Evolutionary conservation across 2,113 vertebrate species (phyloP).

Genomic region (Elachura formosa): DNA sequence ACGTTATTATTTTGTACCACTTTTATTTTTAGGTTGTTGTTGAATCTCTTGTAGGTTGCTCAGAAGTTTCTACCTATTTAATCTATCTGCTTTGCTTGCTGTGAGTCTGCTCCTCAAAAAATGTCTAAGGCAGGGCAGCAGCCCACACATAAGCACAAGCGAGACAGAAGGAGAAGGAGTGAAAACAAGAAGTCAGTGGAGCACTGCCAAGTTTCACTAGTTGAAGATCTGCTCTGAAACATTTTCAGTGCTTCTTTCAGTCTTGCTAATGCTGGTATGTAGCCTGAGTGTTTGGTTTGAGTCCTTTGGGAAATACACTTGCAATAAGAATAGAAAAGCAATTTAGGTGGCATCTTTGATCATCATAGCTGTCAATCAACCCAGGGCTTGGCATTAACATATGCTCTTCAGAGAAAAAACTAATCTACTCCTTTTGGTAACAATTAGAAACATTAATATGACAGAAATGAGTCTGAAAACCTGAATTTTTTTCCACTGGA

Average conservation of each 20-base stretch:
- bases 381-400: conserved; percentile 44
- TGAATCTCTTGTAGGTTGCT: conserved; percentile 13
- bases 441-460: conserved; percentile 38
- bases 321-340: conserved; percentile 54
- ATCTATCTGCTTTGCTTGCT: conserved; percentile 49
- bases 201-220: conserved; percentile 47
- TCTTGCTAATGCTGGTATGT: conserved; percentile 30
- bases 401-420: conserved; percentile 57
- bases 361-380: conserved; percentile 49
- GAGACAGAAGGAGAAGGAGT: conserved; percentile 61
- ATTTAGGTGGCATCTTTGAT: conserved; percentile 58
- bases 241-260: conserved; percentile 50
- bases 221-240: conserved; percentile 54
- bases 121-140: conserved; percentile 55
- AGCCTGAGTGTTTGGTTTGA: conserved; percentile 40
- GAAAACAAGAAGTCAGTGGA: conserved; percentile 63
- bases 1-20: conserved; percentile 9
- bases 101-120: conserved; percentile 50
- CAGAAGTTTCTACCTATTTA: conserved; percentile 51
- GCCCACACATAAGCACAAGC: conserved; percentile 57
- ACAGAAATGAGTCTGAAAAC: conserved; percentile 10
- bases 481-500: background rate
- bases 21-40: conserved; percentile 45
- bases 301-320: conserved; percentile 44
- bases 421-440: conserved; percentile 59